Conservation (phyloP, 2,797 vertebrate genomes). For the Arremon brunneinucha region DNA sequence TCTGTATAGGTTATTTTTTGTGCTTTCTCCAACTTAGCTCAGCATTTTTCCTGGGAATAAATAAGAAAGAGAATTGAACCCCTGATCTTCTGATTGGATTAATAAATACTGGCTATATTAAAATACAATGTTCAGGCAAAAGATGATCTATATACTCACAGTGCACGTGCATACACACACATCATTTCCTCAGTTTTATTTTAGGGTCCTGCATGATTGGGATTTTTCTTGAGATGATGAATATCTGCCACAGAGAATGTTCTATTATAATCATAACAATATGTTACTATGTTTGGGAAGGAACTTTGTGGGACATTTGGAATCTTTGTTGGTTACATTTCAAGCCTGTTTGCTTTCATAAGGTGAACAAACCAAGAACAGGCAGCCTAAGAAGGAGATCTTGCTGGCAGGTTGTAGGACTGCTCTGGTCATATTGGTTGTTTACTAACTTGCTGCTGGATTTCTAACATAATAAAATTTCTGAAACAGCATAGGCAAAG, state of each 20-base stretch:
- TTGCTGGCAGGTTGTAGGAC: neutral
- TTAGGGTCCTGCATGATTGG: neutral
- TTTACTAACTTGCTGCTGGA: neutral
- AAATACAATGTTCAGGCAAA: neutral
- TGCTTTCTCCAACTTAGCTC: neutral
- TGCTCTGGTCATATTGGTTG: neutral
- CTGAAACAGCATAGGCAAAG: neutral
- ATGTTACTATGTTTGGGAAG: conserved; percentile 9
- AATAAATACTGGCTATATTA: conserved; percentile 22
- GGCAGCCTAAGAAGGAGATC: neutral
- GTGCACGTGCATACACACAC: neutral
- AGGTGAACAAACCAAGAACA: neutral
- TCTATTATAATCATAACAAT: conserved; percentile 12
- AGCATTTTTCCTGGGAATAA: neutral
- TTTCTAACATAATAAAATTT: neutral
- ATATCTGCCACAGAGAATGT: neutral
- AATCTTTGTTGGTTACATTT: neutral
- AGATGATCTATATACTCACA: neutral
- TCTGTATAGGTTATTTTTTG: neutral
- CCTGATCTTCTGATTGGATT: neutral
- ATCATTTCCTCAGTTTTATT: conserved; percentile 29
- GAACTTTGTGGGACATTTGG: conserved; percentile 28
- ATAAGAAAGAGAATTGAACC: conserved; percentile 17
- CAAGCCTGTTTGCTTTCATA: neutral
- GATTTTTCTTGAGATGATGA: conserved; percentile 1